phyloP scores from a whole-genome alignment of 2,797 vertebrate genomes.

The Propithecus perrieri region DNA sequence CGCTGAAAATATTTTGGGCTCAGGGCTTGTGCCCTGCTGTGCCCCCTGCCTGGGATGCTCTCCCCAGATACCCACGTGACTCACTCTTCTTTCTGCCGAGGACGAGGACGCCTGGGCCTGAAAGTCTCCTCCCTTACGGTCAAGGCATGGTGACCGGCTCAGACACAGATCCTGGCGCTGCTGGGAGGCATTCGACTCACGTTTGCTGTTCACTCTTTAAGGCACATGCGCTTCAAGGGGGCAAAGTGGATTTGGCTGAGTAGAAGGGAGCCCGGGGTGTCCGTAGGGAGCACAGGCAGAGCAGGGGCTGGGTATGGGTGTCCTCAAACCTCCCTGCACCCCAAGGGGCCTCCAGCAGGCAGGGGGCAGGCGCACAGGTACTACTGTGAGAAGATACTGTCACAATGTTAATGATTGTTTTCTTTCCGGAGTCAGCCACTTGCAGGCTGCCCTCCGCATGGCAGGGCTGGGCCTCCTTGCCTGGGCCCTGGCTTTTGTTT shows the following conservation, averaged over 20 bases:
- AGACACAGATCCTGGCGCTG: neutral
- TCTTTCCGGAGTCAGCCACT: too few species aligned
- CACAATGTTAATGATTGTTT: neutral
- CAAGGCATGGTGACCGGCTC: neutral
- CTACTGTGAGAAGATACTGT: neutral
- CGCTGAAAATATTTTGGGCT: neutral
- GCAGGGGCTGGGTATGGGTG: fast-evolving
- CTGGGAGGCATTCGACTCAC: neutral
- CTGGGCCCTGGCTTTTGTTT: neutral
- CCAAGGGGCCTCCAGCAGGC: neutral
- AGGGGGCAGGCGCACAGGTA: fast-evolving
- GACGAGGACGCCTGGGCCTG: neutral
- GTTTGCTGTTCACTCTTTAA: neutral
- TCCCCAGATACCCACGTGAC: neutral
- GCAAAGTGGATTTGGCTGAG: neutral
- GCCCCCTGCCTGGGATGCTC: neutral
- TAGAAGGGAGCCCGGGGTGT: too few species aligned
- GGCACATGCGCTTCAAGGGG: neutral
- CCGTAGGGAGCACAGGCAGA: fast-evolving
- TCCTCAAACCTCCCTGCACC: neutral
- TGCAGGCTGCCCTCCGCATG: too few species aligned
- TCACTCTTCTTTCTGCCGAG: neutral
- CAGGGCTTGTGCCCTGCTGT: neutral
- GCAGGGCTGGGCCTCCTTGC: too few species aligned
- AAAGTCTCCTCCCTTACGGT: neutral